Evolutionary conservation across 2,113 vertebrate species (phyloP).

Genomic region (Cyanocitta stelleri): DNA sequence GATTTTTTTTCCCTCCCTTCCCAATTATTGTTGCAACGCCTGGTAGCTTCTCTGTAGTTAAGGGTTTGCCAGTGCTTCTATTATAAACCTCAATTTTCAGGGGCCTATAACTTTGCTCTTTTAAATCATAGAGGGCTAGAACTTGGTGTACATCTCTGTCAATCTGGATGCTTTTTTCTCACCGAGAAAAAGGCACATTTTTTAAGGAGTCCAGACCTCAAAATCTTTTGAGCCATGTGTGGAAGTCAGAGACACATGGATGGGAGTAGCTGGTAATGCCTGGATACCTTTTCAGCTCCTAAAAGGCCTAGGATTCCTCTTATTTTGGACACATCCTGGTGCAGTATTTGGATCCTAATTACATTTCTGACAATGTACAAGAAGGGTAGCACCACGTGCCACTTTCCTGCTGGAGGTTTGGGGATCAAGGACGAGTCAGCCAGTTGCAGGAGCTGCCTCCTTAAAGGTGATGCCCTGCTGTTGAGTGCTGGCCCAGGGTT

Average conservation of each 20-base stretch:
- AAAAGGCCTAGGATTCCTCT: background rate
- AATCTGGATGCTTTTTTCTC: background rate
- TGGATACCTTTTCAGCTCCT: background rate
- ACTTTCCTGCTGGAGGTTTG: background rate
- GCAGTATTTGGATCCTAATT: background rate
- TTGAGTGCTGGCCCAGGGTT: background rate
- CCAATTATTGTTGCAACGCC: constrained; percentile 61
- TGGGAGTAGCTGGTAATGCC: background rate
- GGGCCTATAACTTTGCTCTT: constrained; percentile 45
- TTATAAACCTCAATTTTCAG: constrained; percentile 62
- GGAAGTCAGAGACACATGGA: background rate
- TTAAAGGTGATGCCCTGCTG: background rate
- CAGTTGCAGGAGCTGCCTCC: background rate
- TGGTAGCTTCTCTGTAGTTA: constrained; percentile 64
- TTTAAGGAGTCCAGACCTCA: background rate
- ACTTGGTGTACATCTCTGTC: background rate
- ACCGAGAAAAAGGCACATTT: background rate
- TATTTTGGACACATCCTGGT: background rate
- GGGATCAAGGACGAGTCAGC: background rate
- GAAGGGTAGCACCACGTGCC: background rate
- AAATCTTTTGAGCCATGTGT: background rate
- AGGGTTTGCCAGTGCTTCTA: constrained; percentile 66
- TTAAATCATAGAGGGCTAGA: constrained; percentile 44
- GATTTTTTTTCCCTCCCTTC: constrained; percentile 47
- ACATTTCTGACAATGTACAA: background rate